Evolutionary conservation across 2,888 invertebrate genomes (phyloP), one percentile per base, ranked within the genome.

Genomic region (Platycheirus rosarum): DNA sequence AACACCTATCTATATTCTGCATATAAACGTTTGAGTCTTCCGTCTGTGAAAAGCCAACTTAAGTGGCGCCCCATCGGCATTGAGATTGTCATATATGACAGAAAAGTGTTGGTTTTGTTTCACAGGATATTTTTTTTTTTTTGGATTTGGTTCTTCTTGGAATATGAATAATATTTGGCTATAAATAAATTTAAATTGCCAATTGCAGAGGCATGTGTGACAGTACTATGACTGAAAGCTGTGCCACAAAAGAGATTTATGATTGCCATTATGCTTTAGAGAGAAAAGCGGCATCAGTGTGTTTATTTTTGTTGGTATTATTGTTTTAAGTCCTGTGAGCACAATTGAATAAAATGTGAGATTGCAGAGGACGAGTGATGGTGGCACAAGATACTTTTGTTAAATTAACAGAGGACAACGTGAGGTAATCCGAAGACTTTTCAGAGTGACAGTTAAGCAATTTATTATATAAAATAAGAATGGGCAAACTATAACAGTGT

Each of bases 111-210:
- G 46, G 48, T 48, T 46, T 29, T 29, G 20, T 29, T 35, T 46
- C 26, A 62, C 35, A 48, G 14, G 18, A 2, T 42, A 37, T 60
- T 60, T 42, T 6, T 32, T 35, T 63, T 20, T 40, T 37, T 20
- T 37, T 40, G 2, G 16, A 7, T 37, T 35, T 16, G 23, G 40
- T 18, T 16, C 32, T 32, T n/a, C 29, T 63, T 48, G 16, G 20
- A 44, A 48, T 20, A 48, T 60, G 60, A 48, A 63, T 63, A 63
- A 63, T 63, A 63, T 63, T 63, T 48, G 32, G 48, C 48, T 63
- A 63, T 63, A 63, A 63, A 63, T 63, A 63, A 63, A 63, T 63
- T 63, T 63, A 63, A 63, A 63, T 63, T 63, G 63, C 48, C 63
- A 63, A 63, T 63, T 20, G 46, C 48, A 63, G 48, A 63, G 63